These are phyloP conservation scores for Aproaerema taeniolella DNA, from an alignment of 2,888 invertebrate species.

Conservation along the genomic window DNA sequence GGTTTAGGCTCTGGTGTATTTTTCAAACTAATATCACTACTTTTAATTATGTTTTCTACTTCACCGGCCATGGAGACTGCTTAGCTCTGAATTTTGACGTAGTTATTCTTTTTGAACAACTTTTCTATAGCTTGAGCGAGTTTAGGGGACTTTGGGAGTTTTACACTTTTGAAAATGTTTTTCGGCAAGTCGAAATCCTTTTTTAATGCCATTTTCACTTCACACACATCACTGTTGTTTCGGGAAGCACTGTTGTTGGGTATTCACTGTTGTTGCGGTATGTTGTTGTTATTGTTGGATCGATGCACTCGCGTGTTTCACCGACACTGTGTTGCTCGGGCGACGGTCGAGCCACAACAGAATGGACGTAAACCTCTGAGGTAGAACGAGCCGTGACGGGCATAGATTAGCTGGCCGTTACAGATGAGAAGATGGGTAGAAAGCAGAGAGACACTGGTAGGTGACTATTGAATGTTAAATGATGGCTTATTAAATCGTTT, in stretches of 20 bases:
- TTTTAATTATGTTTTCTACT: conserved; percentile 57
- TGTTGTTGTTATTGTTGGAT: conserved; percentile 17
- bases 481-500: no score
- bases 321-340: conserved; percentile 50
- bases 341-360: conserved; percentile 68
- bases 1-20: conserved; percentile 49
- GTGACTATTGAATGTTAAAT: no score
- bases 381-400: conserved; percentile 39
- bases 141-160: conserved; percentile 47
- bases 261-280: no score
- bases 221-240: conserved; percentile 57
- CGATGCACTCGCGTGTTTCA: conserved; percentile 34
- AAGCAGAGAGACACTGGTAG: no score
- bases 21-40: conserved; percentile 24
- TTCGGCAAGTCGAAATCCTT: conserved; percentile 63
- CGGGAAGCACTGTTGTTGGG: no score
- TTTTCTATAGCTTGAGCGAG: conserved; percentile 60
- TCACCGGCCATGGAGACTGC: conserved; percentile 67
- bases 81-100: conserved; percentile 70
- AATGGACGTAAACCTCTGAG: conserved; percentile 41
- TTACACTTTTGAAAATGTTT: conserved; percentile 62
- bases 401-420: conserved; percentile 42
- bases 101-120: conserved; percentile 66
- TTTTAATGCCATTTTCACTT: conserved; percentile 67
- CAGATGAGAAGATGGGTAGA: conserved; percentile 27